phyloP scores from a whole-genome alignment of 1,140 invertebrate species.

The Drosophila tristis region DNA sequence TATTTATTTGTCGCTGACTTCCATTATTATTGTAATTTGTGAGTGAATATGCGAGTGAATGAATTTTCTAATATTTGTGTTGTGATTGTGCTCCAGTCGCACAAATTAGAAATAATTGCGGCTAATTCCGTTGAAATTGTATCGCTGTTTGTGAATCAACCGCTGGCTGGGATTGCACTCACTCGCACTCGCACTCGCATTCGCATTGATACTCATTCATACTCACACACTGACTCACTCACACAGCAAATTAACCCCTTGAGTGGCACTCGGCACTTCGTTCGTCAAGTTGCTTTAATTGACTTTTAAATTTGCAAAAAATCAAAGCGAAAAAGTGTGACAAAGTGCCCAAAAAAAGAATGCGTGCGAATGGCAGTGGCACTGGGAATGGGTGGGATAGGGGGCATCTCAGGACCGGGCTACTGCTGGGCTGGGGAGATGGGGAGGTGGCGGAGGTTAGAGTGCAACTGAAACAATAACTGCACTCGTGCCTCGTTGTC shows the following conservation, averaged over 20 bases:
- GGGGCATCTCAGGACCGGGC: too few relatives aligned
- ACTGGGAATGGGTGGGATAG: not conserved
- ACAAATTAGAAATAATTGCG: conserved; percentile 55
- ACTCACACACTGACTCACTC: conserved; percentile 26
- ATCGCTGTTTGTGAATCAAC: conserved; percentile 26
- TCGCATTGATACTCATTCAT: conserved; percentile 4
- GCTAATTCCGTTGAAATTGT: conserved; percentile 61
- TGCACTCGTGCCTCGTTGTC: conserved; percentile 60
- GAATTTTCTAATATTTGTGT: conserved; percentile 26
- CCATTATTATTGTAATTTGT: conserved; percentile 38
- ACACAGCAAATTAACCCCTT: conserved; percentile 74
- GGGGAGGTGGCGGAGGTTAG: not conserved
- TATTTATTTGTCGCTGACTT: not conserved
- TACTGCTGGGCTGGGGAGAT: too few relatives aligned
- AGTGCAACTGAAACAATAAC: conserved; percentile 64
- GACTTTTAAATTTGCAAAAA: conserved; percentile 79
- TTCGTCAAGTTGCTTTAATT: conserved; percentile 79
- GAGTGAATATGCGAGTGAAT: conserved; percentile 23
- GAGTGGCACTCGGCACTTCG: conserved; percentile 70
- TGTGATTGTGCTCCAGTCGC: conserved; percentile 3
- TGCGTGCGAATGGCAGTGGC: not conserved
- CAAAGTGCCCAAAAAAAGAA: conserved; percentile 48
- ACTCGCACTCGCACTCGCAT: conserved; percentile 18
- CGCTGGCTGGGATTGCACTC: conserved; percentile 6
- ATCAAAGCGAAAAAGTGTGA: conserved; percentile 73